A percentile compares a stretch with the other conserved stretches of the same genome.
These are phyloP conservation scores for Penelope pileata DNA, from an alignment of 2,113 vertebrate genomes.

Conservation along the genomic window DNA sequence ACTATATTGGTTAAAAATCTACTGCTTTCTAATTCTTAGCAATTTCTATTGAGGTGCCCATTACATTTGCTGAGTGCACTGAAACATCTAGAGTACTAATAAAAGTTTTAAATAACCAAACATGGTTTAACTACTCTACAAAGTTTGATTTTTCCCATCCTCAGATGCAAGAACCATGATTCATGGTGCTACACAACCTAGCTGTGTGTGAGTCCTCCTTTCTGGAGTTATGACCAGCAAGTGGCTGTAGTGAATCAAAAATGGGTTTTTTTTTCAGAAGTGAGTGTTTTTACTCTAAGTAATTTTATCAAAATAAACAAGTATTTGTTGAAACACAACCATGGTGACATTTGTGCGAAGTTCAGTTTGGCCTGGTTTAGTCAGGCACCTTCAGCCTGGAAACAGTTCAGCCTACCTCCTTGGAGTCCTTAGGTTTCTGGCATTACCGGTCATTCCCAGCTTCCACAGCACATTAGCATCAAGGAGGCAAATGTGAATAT, in stretches of 20 bases:
- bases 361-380: background rate
- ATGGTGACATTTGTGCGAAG: background rate
- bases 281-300: background rate
- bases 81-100: background rate
- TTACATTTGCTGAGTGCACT: background rate
- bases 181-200: background rate
- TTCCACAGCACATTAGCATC: background rate
- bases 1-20: background rate
- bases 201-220: background rate
- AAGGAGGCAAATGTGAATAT: background rate
- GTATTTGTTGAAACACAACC: background rate
- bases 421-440: background rate
- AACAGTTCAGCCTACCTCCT: background rate
- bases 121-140: background rate
- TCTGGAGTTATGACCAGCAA: background rate
- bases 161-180: background rate
- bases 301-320: background rate
- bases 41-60: background rate
- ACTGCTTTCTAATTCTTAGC: background rate
- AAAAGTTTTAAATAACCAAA: background rate
- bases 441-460: fast-evolving
- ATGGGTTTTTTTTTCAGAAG: background rate
- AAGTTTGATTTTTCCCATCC: background rate
- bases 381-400: background rate
- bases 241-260: background rate